phyloP scores from a whole-genome alignment of 2,888 invertebrate genomes.

The Camptogramma bilineatum region DNA sequence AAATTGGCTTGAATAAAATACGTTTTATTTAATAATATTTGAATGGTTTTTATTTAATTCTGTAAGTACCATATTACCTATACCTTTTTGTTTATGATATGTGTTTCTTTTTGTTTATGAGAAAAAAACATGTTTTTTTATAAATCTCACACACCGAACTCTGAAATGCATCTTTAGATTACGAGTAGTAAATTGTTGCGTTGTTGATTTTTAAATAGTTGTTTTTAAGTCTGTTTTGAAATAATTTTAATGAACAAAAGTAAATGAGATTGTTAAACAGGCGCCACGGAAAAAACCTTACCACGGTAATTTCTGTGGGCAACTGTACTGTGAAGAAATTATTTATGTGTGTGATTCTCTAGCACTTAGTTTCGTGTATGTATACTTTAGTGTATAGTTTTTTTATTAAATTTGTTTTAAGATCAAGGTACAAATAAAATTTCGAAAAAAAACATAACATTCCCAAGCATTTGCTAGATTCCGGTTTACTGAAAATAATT shows the following conservation, averaged over 20 bases:
- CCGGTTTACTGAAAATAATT: conserved; percentile 1
- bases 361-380: conserved; percentile 60
- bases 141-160: conserved; percentile 46
- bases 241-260: conserved; percentile 64
- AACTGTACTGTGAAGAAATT: conserved; percentile 71
- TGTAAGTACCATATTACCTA: background rate
- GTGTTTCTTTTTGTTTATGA: too few species aligned
- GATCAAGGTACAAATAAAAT: conserved; percentile 37
- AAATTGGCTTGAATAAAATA: background rate
- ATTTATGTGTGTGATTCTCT: conserved; percentile 85
- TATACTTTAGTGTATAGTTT: conserved; percentile 73
- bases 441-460: conserved; percentile 26
- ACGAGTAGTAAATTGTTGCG: conserved; percentile 68
- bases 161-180: conserved; percentile 51
- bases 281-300: conserved; percentile 6
- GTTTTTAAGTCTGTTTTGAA: conserved; percentile 72
- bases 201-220: conserved; percentile 78
- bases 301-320: conserved; percentile 9
- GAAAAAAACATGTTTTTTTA: conserved; percentile 7
- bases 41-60: background rate
- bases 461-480: conserved; percentile 26
- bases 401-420: conserved; percentile 46
- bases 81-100: background rate
- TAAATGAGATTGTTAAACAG: conserved; percentile 75
- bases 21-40: background rate